Evolutionary conservation across 2,888 invertebrate genomes (phyloP).

Genomic region (Agonum fuliginosum): DNA sequence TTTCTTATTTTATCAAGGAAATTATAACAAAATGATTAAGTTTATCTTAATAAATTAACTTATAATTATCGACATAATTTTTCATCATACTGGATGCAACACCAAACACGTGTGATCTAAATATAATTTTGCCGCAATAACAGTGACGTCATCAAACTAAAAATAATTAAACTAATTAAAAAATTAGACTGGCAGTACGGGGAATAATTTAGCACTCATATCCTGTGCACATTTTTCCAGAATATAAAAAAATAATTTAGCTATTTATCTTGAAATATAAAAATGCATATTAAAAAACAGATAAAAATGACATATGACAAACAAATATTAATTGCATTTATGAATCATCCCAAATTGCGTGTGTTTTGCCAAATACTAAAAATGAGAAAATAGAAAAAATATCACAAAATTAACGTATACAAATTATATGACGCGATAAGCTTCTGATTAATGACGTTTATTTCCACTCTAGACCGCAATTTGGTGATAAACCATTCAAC

Average conservation of each 20-base stretch:
- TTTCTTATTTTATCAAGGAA: not conserved
- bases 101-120: constrained; percentile 32
- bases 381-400: constrained; percentile 7
- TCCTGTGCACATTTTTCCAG: not conserved
- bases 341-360: constrained; percentile 40
- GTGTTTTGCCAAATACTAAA: constrained; percentile 14
- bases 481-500: constrained; percentile 44
- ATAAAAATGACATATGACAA: constrained; percentile 16
- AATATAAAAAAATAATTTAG: not conserved
- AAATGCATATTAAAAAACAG: not conserved
- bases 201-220: not conserved
- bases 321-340: constrained; percentile 42
- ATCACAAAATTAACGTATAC: constrained; percentile 41
- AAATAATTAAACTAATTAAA: constrained; percentile 50
- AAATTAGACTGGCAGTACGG: not conserved
- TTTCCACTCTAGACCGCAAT: constrained; percentile 42
- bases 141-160: constrained; percentile 40
- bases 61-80: not conserved
- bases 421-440: constrained; percentile 48
- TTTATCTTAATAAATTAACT: not conserved
- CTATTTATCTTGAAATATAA: too few relatives aligned
- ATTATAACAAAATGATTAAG: not conserved
- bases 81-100: not conserved
- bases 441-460: constrained; percentile 45
- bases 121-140: constrained; percentile 38